Conservation (phyloP, 2,113 vertebrate species). For the Calidris pugnax region DNA sequence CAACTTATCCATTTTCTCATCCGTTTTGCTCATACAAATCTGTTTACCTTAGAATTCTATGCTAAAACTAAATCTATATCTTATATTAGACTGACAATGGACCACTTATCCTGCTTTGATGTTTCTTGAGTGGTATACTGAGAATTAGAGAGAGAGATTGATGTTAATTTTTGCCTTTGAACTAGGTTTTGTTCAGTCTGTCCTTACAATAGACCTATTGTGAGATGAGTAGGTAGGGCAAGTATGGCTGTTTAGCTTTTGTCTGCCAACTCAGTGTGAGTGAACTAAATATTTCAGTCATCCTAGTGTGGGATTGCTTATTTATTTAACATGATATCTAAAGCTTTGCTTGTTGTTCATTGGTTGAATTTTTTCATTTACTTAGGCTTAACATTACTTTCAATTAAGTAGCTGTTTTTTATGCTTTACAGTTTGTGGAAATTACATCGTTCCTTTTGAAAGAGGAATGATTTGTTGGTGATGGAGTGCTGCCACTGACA, state of each 20-base stretch:
- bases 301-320: neutral
- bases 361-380: neutral
- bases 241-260: slow-evolving; percentile 46
- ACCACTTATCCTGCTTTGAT: neutral
- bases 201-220: neutral
- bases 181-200: neutral
- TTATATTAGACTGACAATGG: neutral
- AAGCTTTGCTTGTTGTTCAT: neutral
- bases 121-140: neutral
- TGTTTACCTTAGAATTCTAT: neutral
- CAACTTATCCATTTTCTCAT: neutral
- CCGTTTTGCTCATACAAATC: neutral
- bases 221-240: slow-evolving; percentile 34
- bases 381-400: neutral
- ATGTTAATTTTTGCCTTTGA: slow-evolving; percentile 4
- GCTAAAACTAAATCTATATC: too few relatives aligned
- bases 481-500: slow-evolving; percentile 78
- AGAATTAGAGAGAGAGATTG: neutral
- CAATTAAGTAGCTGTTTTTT: neutral
- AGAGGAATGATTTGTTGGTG: slow-evolving; percentile 65
- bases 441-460: neutral
- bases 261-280: slow-evolving; percentile 33
- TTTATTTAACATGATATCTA: neutral
- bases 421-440: slow-evolving; percentile 32
- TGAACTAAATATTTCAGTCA: slow-evolving; percentile 50